Conservation (phyloP, 2,888 invertebrate genomes). For the Tetranychus piercei region DNA sequence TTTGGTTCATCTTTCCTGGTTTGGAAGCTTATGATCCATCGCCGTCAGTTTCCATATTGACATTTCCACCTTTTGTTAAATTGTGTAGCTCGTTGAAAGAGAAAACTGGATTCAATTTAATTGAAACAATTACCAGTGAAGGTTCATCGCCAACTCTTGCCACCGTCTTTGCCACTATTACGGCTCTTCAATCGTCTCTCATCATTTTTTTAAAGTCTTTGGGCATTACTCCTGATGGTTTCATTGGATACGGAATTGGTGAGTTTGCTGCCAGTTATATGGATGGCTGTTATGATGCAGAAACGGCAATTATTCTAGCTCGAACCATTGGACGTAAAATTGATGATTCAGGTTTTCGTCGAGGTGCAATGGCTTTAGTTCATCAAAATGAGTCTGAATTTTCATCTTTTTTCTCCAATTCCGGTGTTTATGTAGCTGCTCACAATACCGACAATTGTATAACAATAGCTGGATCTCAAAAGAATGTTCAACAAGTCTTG, state of each 20-base stretch:
- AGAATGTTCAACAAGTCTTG: not conserved
- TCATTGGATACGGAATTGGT: slow-evolving; percentile 9
- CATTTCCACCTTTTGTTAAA: slow-evolving; percentile 4
- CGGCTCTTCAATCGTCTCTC: not conserved
- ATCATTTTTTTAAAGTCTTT: not conserved
- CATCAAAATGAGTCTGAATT: not conserved
- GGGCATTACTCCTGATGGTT: not conserved
- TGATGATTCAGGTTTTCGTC: not conserved
- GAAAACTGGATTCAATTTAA: not conserved
- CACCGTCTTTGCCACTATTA: slow-evolving; percentile 1
- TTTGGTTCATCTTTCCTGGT: slow-evolving; percentile 7
- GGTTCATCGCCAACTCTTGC: not conserved
- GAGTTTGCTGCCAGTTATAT: not conserved
- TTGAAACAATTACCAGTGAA: not conserved
- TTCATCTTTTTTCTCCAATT: not conserved
- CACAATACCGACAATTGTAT: slow-evolving; percentile 9
- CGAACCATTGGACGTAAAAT: not conserved
- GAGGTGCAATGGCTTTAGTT: slow-evolving; percentile 1
- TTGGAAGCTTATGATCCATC: not conserved
- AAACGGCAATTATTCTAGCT: not conserved
- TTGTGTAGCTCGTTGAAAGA: not conserved
- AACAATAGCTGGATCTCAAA: slow-evolving; percentile 5
- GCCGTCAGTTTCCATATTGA: not conserved
- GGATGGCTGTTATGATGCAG: slow-evolving; percentile 10
- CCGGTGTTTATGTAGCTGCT: not conserved